Evolutionary conservation across 2,113 vertebrate species (phyloP).

Genomic region (Clinocottus analis): DNA sequence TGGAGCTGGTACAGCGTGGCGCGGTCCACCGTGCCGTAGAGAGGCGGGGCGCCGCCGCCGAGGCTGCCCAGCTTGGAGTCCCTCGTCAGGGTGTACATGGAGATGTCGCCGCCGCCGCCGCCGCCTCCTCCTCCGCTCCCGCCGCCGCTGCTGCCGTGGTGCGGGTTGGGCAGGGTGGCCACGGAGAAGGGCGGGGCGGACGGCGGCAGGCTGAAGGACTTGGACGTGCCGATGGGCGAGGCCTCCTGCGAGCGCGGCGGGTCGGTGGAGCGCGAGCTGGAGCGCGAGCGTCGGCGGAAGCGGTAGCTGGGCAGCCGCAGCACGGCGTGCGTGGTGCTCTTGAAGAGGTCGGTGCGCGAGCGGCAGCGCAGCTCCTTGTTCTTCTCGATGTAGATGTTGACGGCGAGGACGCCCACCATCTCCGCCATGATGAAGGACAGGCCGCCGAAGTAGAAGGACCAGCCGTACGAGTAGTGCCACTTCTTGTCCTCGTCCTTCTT

Average conservation of each 20-base stretch:
- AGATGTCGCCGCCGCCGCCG: constrained; percentile 87
- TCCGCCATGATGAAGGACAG: constrained; percentile 95
- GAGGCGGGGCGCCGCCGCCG: constrained; percentile 80
- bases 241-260: constrained; percentile 84
- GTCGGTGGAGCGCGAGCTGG: constrained; percentile 90
- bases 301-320: constrained; percentile 92
- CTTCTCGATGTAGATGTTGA: constrained; percentile 95
- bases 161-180: constrained; percentile 85
- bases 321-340: constrained; percentile 87
- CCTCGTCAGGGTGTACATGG: constrained; percentile 92
- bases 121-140: constrained; percentile 75
- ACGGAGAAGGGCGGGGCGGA: constrained; percentile 83
- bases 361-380: constrained; percentile 93
- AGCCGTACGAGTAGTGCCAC: constrained; percentile 95
- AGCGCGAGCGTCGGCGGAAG: constrained; percentile 89
- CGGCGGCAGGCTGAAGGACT: constrained; percentile 82
- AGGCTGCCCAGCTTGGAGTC: constrained; percentile 85
- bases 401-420: constrained; percentile 93
- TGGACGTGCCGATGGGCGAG: constrained; percentile 81
- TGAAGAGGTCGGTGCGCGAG: constrained; percentile 89
- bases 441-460: constrained; percentile 95
- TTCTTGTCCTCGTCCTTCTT: constrained; percentile 94
- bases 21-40: constrained; percentile 86
- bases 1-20: constrained; percentile 91
- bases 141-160: constrained; percentile 73